Conservation (phyloP, 2,888 invertebrate genomes). For the Automeris io region DNA sequence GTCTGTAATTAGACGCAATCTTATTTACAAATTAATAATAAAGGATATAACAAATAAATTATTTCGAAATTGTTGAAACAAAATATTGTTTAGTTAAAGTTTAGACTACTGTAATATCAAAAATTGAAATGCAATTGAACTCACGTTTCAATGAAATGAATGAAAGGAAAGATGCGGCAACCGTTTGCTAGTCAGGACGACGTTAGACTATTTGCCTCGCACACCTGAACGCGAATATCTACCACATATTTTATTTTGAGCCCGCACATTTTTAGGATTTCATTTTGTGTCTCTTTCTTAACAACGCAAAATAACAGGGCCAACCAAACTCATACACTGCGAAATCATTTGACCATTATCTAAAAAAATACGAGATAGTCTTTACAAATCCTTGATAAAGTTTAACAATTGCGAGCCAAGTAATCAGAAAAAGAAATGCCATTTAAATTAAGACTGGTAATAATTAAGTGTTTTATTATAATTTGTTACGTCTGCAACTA, state of each 20-base stretch:
- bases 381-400: no score
- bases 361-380: no score
- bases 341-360: no score
- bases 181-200: constrained; percentile 40
- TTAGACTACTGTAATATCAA: constrained; percentile 12
- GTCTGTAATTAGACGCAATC: no score
- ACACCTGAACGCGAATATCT: constrained; percentile 57
- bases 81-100: neutral
- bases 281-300: constrained; percentile 33
- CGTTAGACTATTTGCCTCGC: constrained; percentile 47
- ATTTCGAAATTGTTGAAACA: no score
- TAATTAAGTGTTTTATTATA: no score
- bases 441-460: no score
- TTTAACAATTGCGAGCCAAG: no score
- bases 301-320: neutral
- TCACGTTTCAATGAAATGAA: constrained; percentile 37
- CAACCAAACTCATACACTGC: no score
- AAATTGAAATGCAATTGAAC: constrained; percentile 24
- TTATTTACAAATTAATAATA: no score
- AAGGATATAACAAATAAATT: no score
- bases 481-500: neutral
- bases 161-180: constrained; percentile 34
- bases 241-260: constrained; percentile 62
- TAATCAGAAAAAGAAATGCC: no score
- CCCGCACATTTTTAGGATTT: constrained; percentile 47